Evolutionary conservation across 35 echinoderm and acorn worm species (phyloP), one percentile per base, ranked within the genome.

Genomic region (Acanthaster planci): DNA sequence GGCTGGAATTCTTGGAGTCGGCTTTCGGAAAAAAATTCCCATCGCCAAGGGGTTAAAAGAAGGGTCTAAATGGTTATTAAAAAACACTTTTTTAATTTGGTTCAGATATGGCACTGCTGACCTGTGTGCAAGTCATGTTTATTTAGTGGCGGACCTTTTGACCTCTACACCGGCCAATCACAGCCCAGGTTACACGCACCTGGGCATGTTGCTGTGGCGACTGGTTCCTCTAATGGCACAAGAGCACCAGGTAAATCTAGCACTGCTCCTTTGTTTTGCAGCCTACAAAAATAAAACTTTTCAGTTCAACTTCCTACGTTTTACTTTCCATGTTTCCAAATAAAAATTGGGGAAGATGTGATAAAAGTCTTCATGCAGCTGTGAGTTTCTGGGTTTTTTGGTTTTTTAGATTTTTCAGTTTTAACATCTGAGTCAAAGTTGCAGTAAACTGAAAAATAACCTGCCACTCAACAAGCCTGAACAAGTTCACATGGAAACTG

Each of bases 101-200:
- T 9, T 21, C 31, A 97, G 93, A 58, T 97, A 92, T 42, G 79
- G 93, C 0, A 86, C 86, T 50, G 89, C 89, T 10, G 67, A 92
- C 23, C 52, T 97, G 8, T 97, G 93, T 76, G 67, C 35, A 38
- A 67, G 57, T 44, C 93, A 97, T 83, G 90, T 90, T 1, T 54
- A 76, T 35, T 37, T 80, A 32, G 52, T 92, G 0, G 77, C 77
- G 7, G 75, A 88, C 60, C 87, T 92, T 32, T 32, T 97, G 56
- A 97, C 78, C 38, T 92, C 93, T 12, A 19, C 86, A 9, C 52
- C 51, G 50, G 55, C 56, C 56, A 89, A 90, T 89, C 59, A 88
- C 56, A 97, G 83, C 68, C 52, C 75, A 80, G 81, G 57, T 35
- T 89, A 82, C 55, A 59, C 60, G 34, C 93, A 96, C 51, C 55